A percentile compares a stretch with the other conserved stretches of the same genome.
Evolutionary conservation across 2,888 invertebrate genomes (phyloP).

Genomic region (Pterostichus madidus): DNA sequence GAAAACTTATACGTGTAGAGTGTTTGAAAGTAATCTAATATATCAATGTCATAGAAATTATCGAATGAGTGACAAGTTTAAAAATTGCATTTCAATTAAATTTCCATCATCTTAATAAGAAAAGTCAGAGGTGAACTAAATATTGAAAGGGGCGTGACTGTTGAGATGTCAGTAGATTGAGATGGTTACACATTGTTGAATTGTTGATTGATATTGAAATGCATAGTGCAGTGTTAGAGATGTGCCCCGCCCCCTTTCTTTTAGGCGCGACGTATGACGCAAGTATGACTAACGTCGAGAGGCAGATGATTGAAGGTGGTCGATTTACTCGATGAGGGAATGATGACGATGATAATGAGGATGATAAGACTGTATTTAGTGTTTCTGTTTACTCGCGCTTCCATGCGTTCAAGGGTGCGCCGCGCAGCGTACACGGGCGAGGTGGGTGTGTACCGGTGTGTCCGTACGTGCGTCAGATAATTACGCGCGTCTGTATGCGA

Average conservation of each 20-base stretch:
- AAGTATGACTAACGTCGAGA: slow-evolving; percentile 18
- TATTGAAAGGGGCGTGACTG: slow-evolving; percentile 36
- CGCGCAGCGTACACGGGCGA: slow-evolving; percentile 58
- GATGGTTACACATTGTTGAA: slow-evolving; percentile 3
- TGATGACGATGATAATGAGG: background rate
- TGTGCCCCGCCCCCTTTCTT: slow-evolving; percentile 66
- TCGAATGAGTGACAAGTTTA: slow-evolving; percentile 3
- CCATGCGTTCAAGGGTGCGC: slow-evolving; percentile 60
- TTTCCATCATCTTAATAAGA: slow-evolving; percentile 15
- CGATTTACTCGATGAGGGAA: background rate
- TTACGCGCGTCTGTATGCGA: slow-evolving; percentile 14
- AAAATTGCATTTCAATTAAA: slow-evolving; percentile 13
- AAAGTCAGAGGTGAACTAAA: slow-evolving; percentile 3
- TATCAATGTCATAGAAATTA: background rate
- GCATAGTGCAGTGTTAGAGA: slow-evolving; percentile 58
- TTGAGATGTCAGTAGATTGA: slow-evolving; percentile 12
- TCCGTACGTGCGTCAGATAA: slow-evolving; percentile 37
- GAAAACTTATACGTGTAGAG: background rate
- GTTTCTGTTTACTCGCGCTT: slow-evolving; percentile 61
- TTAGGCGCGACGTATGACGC: slow-evolving; percentile 44
- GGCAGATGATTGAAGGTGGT: background rate
- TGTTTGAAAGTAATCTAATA: slow-evolving; percentile 20
- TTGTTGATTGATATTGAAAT: slow-evolving; percentile 51
- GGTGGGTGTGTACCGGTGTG: slow-evolving; percentile 64
- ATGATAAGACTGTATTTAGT: slow-evolving; percentile 9